Evolutionary conservation across 1,140 invertebrate genomes (phyloP).

Genomic region (Acyrthosiphon pisum): DNA sequence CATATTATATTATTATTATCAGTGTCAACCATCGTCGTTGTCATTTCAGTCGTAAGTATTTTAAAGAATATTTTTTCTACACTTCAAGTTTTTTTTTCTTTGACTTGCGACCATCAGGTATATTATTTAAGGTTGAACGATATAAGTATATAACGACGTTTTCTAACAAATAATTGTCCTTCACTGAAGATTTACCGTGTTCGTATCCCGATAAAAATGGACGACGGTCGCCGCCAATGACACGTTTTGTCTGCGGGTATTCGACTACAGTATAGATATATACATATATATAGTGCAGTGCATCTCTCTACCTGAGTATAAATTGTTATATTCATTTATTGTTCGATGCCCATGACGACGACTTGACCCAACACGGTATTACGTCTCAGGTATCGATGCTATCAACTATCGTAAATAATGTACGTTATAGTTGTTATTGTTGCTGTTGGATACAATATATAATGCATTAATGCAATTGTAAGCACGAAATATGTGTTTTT

Average conservation of each 20-base stretch:
- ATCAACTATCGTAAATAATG: background rate
- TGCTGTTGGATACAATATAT: no score
- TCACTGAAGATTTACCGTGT: background rate
- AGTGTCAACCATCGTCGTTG: no score
- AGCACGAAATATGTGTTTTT: background rate
- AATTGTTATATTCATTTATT: background rate
- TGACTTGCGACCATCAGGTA: background rate
- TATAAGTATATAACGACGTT: no score
- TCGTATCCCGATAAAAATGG: background rate
- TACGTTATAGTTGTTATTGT: background rate
- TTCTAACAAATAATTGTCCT: no score
- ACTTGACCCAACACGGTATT: no score
- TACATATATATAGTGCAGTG: background rate
- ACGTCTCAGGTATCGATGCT: background rate
- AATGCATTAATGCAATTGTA: background rate
- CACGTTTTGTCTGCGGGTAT: background rate
- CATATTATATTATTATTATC: background rate
- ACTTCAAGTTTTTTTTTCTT: no score
- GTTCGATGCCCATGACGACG: no score
- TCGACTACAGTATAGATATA: no score
- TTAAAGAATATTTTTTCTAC: background rate
- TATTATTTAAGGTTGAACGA: background rate
- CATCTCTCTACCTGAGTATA: background rate
- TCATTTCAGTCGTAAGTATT: no score
- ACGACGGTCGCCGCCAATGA: background rate